Evolutionary conservation across 1,140 invertebrate genomes (phyloP), one percentile per base, ranked within the genome.

Genomic region (Thaumetopoea pityocampa): DNA sequence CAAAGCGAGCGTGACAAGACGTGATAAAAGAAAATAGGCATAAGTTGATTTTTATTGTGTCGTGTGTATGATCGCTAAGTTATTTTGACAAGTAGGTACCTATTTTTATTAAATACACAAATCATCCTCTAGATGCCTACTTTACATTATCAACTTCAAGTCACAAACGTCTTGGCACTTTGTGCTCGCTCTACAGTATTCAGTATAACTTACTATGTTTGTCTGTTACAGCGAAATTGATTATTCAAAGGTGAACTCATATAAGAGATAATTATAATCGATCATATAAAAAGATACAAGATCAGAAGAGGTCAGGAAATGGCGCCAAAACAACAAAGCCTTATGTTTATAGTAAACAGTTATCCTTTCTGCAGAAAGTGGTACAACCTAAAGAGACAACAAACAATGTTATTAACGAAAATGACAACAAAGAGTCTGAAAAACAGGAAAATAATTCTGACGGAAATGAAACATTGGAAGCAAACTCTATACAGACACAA

Each of bases 311-410:
- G 9, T 46, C 51, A 43, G 28, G 51, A 45, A 51, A 9, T 35
- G 44, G 30, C 26, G 38, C 36, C 36, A 47, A 47, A 47, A 52
- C 18, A 36, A 32, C 33, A 30, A 46, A 47, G 37, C 43, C 43
- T 28, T 41, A 52, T 42, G 37, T 52, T 17, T 47, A 46, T 36
- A 43, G 36, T 37, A 52, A 52, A 52, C 43, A 52, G 36, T 42
- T 52, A 47, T 28, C 17, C 10, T 51, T 52, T 20, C 30, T 41
- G 11, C 28, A 51, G 49, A 51, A 51, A 51, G 33, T 46, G 41
- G 46, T 46, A 51, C 42, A 51, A 41, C 35, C 35, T 26, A 40
- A 41, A 19, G 16, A 45, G 41, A 40, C 11, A 51, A 29, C 35
- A 41, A 46, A 24, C 15, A 43, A 20, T 26, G 32, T 37, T 41